Evolutionary conservation across 2,888 invertebrate species (phyloP).

Genomic region (Noctua comes): DNA sequence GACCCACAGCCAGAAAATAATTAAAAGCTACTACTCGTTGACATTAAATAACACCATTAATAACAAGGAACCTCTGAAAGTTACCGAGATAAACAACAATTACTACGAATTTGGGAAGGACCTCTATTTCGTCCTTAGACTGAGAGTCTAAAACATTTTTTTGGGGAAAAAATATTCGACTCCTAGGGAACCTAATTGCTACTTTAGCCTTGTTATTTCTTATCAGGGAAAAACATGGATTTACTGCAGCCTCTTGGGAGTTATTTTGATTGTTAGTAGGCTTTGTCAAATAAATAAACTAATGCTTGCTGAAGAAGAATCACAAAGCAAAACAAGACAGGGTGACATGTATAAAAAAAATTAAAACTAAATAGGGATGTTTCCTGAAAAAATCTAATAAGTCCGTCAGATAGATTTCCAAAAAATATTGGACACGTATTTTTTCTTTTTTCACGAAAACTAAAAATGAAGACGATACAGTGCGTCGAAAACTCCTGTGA

Average conservation of each 20-base stretch:
- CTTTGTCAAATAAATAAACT: background rate
- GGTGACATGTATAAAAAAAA: background rate
- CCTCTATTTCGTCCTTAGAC: conserved; percentile 71
- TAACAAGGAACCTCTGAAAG: conserved; percentile 84
- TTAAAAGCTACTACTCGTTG: conserved; percentile 84
- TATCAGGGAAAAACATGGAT: conserved; percentile 8
- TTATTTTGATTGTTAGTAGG: conserved; percentile 1
- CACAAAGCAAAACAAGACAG: background rate
- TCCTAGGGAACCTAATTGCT: conserved; percentile 44
- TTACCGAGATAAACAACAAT: conserved; percentile 86
- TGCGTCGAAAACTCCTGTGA: too few relatives aligned
- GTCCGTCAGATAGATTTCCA: too few relatives aligned
- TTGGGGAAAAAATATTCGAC: conserved; percentile 51
- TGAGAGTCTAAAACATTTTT: conserved; percentile 68
- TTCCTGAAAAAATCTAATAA: too few relatives aligned
- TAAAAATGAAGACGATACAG: too few relatives aligned
- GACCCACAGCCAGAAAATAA: conserved; percentile 82
- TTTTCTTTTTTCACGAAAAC: too few relatives aligned
- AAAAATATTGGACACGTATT: too few relatives aligned
- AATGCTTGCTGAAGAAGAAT: background rate
- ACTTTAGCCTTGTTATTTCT: conserved; percentile 31
- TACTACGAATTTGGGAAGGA: conserved; percentile 78
- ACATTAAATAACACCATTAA: conserved; percentile 87
- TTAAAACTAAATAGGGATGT: background rate
- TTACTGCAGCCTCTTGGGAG: background rate